Evolutionary conservation across 1,140 invertebrate species (phyloP), one percentile per base, ranked within the genome.

Genomic region (Anastrepha ludens): DNA sequence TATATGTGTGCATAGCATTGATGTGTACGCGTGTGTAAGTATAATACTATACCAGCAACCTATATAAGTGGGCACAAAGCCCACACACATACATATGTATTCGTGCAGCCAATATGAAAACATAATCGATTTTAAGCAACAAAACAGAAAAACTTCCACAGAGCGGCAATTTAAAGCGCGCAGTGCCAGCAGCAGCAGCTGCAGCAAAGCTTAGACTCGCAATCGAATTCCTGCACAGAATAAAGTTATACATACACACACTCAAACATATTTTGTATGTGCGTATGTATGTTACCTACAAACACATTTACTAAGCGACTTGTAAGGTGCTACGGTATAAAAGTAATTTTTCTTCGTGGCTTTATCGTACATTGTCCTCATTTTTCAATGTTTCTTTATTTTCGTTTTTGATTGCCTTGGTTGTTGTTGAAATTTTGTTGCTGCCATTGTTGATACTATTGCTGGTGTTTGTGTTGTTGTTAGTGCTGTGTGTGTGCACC

Each of bases 321-420:
- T 85, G 50, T n/a, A 9, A 59, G 81, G 29, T 85, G 47, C 81
- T 58, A n/a, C 15, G 50, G 44, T 41, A n/a, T 62, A 85, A 62
- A 85, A 85, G n/a, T 39, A 85, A 85, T 85, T 85, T 85, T 85
- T 85, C 81, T 62, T 62, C 81, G 59, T 29, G 17, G 81, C 81
- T 85, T 62, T 62, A 85, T 85, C 81, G 67, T 44, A 74, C 67
- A 74, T 44, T 74, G 67, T 74, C 39, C 41, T 7, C 67, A 47
- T 47, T 74, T 74, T 58, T 59, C 59, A 85, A 59, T 85, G 13
- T 47, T 74, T 74, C 15, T 74, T 74, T 44, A 4, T 62, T 62
- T 62, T 62, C 60, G 60, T 17, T 62, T 62, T 17, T 17, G 8
- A 62, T 13, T 62, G 3, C 15, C 60, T 13, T 62, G 15, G 3